Base-by-base conservation (phyloP, 53 echinoderm and acorn worm species). In the Holothuria scabra region DNA sequence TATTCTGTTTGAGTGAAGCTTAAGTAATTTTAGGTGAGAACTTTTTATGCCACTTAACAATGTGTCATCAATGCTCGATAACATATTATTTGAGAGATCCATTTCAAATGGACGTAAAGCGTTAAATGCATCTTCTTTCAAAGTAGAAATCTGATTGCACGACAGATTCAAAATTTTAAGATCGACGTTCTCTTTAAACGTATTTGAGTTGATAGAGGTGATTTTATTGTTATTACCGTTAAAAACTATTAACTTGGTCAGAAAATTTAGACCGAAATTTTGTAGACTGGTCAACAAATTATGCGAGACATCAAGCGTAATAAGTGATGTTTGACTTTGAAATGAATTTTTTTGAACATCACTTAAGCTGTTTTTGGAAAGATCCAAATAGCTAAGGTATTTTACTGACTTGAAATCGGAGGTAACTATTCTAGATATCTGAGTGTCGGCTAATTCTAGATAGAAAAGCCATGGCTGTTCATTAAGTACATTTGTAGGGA, bases 291-390 rank as follows among this genome's bases (percentile, higher is more conserved):
- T 49, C 2, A 75, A 26, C 44, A 25, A 12, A 48, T 75, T 75
- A 56, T 75, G 46, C 22, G 76, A 75, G 22, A 75, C 46, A 48
- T 75, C 76, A 22, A 75, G 28, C 3, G n/a, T 75, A 30, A 55
- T 4, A 22, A 75, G 46, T 25, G 44, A 22, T 22, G 76, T 28
- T 11, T 48, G 28, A 46, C 24, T 23, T 52, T 56, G 76, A 29
- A 75, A 75, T 20, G 25, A 28, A 7, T 75, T 48, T 11, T 29
- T 48, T 14, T 75, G 19, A 25, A 75, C 24, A 22, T 26, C 12
- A 18, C 16, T 49, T 10, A 75, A 26, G 22, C 48, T 48, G 28
- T 75, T 75, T 28, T 75, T 75, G 14, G 76, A 75, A 28, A 75
- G 28, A 46, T 75, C 76, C 37, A 75, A 46, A 12, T 48, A 55